Percentiles rank a stretch among this genome's conserved stretches.
Evolutionary conservation across 2,888 invertebrate genomes (phyloP).

Genomic region (Hydrotaea diabolus): DNA sequence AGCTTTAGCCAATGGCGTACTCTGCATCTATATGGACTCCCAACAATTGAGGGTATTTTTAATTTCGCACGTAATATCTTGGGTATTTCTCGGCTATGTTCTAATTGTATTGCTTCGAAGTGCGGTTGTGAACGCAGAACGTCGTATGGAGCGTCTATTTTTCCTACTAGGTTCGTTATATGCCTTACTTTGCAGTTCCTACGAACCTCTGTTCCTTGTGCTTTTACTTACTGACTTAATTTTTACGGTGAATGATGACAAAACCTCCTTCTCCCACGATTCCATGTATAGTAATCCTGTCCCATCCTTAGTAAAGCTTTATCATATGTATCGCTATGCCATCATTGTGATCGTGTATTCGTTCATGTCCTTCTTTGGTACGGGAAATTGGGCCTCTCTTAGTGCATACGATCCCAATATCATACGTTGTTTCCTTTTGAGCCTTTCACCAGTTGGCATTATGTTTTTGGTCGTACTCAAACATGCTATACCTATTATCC

Average conservation of each 20-base stretch:
- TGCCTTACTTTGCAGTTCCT: constrained; percentile 86
- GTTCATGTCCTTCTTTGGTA: constrained; percentile 95
- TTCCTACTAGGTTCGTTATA: constrained; percentile 85
- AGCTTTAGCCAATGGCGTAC: constrained; percentile 71
- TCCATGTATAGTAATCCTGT: too few species aligned
- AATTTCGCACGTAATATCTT: constrained; percentile 83
- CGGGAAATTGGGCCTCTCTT: constrained; percentile 98
- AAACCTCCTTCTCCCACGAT: background rate
- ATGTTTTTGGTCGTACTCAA: constrained; percentile 92
- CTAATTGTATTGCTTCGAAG: constrained; percentile 68
- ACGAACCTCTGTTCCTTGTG: constrained; percentile 90
- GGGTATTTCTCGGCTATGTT: constrained; percentile 81
- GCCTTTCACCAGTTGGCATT: constrained; percentile 96
- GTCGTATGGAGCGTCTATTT: constrained; percentile 82
- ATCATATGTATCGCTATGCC: constrained; percentile 81
- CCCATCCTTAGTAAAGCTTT: background rate
- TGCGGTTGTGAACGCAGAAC: constrained; percentile 73
- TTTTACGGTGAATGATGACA: constrained; percentile 61
- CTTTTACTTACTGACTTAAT: constrained; percentile 74
- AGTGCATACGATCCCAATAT: constrained; percentile 98
- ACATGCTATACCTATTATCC: constrained; percentile 89
- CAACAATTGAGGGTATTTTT: constrained; percentile 81
- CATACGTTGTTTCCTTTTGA: constrained; percentile 93
- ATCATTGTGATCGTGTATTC: constrained; percentile 86
- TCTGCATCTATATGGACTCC: constrained; percentile 76